Evolutionary conservation across 2,797 vertebrate species (phyloP).

Genomic region (Halcyon chelicuti): DNA sequence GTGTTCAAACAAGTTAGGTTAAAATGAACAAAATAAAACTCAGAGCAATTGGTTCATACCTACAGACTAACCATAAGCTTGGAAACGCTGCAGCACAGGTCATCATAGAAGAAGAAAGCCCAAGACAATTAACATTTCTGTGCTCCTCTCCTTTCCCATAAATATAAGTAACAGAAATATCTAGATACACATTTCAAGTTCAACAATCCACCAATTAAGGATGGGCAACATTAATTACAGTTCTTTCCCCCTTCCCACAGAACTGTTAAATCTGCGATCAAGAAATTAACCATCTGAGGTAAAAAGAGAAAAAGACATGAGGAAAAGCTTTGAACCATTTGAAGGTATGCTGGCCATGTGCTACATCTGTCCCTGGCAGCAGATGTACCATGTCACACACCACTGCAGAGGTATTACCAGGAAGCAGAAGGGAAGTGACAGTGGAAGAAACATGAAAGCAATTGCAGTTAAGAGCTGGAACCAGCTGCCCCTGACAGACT

Average conservation of each 20-base stretch:
- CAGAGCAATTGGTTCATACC: neutral
- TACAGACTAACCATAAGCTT: neutral
- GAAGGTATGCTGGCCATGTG: neutral
- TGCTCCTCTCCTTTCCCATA: neutral
- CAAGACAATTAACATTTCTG: neutral
- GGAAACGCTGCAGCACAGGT: neutral
- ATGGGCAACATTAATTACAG: neutral
- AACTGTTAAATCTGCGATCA: neutral
- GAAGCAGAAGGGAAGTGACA: neutral
- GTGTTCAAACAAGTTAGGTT: neutral
- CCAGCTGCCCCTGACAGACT: neutral
- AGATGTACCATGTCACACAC: neutral
- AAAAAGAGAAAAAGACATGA: neutral
- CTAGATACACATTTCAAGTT: neutral
- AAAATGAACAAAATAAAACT: neutral
- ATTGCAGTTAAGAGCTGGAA: neutral
- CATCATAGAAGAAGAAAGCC: neutral
- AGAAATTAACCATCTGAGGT: neutral
- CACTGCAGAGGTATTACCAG: neutral
- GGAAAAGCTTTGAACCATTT: neutral
- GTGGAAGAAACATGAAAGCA: conserved; percentile 8
- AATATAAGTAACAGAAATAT: neutral
- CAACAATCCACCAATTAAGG: neutral
- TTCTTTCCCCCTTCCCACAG: neutral
- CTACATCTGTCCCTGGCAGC: neutral